These are phyloP conservation scores for Rousettus madagascariensis DNA, from an alignment of 2,797 vertebrate species.

Conservation along the genomic window DNA sequence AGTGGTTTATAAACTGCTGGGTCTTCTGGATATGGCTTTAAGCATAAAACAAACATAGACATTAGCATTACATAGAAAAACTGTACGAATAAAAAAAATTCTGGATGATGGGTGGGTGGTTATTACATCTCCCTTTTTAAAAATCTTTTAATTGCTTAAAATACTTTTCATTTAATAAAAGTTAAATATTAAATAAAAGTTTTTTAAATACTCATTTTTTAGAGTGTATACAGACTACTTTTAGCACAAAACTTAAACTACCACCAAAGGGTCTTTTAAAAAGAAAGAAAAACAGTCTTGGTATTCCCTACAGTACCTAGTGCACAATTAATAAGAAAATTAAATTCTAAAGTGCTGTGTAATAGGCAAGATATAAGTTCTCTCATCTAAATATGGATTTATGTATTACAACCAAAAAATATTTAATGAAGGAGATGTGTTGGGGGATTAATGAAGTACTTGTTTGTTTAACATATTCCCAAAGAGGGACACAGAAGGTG, in stretches of 20 bases:
- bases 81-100: neutral
- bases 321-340: neutral
- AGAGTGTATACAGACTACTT: neutral
- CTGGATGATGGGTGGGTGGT: neutral
- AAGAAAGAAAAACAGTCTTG: neutral
- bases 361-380: neutral
- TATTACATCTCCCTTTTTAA: neutral
- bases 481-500: neutral
- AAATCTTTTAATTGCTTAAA: constrained; percentile 31
- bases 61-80: constrained; percentile 62
- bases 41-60: constrained; percentile 69
- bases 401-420: constrained; percentile 6
- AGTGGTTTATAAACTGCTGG: constrained; percentile 99
- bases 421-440: constrained; percentile 29
- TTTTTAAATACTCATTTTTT: neutral
- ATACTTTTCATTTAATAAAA: constrained; percentile 50
- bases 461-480: neutral
- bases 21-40: constrained; percentile 99
- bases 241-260: constrained; percentile 25
- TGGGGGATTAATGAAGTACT: constrained; percentile 3
- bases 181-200: neutral
- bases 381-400: neutral
- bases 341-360: neutral
- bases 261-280: neutral
- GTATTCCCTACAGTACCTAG: neutral